Percentiles rank a stretch among this genome's conserved stretches.
Conservation (phyloP, 1,140 invertebrate genomes). For the Aphis craccivora region DNA sequence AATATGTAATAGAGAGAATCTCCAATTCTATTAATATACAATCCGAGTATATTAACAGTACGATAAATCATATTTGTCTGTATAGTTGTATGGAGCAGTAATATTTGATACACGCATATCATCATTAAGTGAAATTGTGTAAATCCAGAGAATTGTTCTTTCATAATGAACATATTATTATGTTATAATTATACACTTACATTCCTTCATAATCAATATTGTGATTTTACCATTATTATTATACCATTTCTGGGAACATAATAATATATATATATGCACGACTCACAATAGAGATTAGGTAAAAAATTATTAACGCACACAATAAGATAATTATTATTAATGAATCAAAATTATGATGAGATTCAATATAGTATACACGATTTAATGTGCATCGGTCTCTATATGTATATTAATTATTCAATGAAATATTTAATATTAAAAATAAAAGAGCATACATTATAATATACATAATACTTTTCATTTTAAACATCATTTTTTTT, state of each 20-base stretch:
- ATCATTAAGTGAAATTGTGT: slow-evolving; percentile 3
- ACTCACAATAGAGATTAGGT: background rate
- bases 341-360: background rate
- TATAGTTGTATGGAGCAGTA: background rate
- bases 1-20: background rate
- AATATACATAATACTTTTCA: background rate
- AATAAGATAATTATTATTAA: slow-evolving; percentile 1
- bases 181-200: background rate
- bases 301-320: background rate
- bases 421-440: background rate
- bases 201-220: background rate
- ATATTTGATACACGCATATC: slow-evolving; percentile 9
- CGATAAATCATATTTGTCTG: slow-evolving; percentile 7
- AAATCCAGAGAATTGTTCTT: background rate
- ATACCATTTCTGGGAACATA: background rate
- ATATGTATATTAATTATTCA: too few species aligned
- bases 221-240: background rate
- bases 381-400: background rate
- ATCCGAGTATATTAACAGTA: background rate
- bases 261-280: background rate
- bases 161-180: slow-evolving; percentile 14
- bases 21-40: background rate
- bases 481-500: background rate
- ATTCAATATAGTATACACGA: background rate
- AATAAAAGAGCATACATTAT: background rate